A percentile compares a stretch with the other conserved stretches of the same genome.
Evolutionary conservation across 2,113 vertebrate genomes (phyloP).

Genomic region (Martes martes): DNA sequence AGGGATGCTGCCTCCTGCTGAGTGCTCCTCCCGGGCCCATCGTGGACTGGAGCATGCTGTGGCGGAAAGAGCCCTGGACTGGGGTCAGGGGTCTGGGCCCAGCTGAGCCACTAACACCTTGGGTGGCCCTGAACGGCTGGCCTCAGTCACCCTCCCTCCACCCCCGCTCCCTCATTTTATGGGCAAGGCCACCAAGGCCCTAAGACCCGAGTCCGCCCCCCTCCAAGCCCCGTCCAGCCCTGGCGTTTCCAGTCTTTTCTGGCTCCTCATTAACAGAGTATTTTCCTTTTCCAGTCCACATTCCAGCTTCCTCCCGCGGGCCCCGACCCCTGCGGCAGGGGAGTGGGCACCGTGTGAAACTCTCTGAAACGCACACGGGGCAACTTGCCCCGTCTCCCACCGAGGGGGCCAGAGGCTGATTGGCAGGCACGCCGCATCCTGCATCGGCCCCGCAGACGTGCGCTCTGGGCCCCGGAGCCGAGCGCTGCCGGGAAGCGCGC

Average conservation of each 20-base stretch:
- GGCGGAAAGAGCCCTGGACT: neutral
- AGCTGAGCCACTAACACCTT: conserved; percentile 38
- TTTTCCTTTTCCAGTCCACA: conserved; percentile 63
- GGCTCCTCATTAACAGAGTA: conserved; percentile 52
- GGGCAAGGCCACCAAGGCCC: conserved; percentile 1
- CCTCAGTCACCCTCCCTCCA: neutral
- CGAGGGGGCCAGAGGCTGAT: conserved; percentile 56
- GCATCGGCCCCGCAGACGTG: neutral
- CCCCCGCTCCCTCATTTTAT: neutral
- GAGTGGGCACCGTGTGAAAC: neutral
- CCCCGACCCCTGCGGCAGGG: conserved; percentile 46
- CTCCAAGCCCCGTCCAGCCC: conserved; percentile 44
- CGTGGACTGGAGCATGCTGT: neutral
- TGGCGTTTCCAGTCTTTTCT: conserved; percentile 43
- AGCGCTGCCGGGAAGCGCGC: conserved; percentile 55
- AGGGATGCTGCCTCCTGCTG: neutral
- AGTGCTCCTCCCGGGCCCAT: neutral
- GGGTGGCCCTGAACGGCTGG: conserved; percentile 53
- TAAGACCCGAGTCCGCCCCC: conserved; percentile 13
- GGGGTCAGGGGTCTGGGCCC: conserved; percentile 52
- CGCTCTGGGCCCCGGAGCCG: neutral
- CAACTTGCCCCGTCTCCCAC: neutral
- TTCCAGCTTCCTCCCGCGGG: conserved; percentile 55
- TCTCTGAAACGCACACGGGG: conserved; percentile 51
- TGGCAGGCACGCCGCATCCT: neutral